Evolutionary conservation across 2,113 vertebrate species (phyloP).

Genomic region (Hippocampus barbouri): DNA sequence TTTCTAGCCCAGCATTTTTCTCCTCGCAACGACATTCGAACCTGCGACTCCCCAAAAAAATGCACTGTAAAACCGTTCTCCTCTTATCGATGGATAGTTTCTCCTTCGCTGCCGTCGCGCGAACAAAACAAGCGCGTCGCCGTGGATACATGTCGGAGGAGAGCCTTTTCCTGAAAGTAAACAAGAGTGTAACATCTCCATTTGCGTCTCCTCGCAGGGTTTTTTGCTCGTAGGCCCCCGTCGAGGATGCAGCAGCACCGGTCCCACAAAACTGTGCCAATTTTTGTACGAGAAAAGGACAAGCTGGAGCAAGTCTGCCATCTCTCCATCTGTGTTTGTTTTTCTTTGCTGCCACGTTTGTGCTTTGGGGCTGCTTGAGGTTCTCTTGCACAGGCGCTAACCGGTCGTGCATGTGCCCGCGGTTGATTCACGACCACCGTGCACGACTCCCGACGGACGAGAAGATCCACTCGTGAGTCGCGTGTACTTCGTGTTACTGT

Average conservation of each 20-base stretch:
- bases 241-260: conserved; percentile 34
- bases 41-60: too few relatives aligned
- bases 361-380: conserved; percentile 62
- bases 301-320: background rate
- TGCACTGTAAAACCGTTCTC: too few relatives aligned
- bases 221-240: conserved; percentile 71
- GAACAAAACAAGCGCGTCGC: conserved; percentile 54
- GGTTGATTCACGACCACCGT: conserved; percentile 43
- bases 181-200: conserved; percentile 42
- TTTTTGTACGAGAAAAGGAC: conserved; percentile 63
- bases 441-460: conserved; percentile 65
- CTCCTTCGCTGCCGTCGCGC: conserved; percentile 12
- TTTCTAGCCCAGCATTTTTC: too few relatives aligned
- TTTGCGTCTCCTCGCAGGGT: conserved; percentile 65
- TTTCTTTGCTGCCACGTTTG: conserved; percentile 47
- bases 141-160: conserved; percentile 62
- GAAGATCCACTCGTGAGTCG: background rate
- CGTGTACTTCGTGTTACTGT: background rate
- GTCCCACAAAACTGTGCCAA: conserved; percentile 75
- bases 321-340: conserved; percentile 10
- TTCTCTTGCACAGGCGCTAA: conserved; percentile 32
- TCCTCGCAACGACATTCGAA: too few relatives aligned
- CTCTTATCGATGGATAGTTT: too few relatives aligned
- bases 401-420: conserved; percentile 34
- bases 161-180: conserved; percentile 28